Percentiles rank a stretch among this genome's conserved stretches.
Conservation (phyloP, 2,797 vertebrate genomes). For the Pteropus rufus region DNA sequence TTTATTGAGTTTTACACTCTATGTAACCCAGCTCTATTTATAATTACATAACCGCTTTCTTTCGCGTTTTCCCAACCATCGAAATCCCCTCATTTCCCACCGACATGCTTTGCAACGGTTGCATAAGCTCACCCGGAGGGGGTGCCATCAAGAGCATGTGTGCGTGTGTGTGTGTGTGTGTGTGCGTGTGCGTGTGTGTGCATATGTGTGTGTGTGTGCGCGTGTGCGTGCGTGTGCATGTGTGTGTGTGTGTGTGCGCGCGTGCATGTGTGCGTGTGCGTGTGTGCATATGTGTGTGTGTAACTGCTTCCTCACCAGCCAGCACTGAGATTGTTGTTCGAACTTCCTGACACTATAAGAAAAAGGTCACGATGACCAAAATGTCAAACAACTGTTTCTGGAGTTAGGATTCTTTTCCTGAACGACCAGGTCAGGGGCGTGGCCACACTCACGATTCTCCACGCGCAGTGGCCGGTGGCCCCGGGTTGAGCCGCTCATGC, state of each 20-base stretch:
- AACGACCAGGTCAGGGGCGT: not conserved
- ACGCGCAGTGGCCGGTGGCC: rapidly evolving
- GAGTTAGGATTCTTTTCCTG: not conserved
- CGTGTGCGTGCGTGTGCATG: no score
- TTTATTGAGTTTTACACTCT: not conserved
- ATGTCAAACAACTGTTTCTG: rapidly evolving
- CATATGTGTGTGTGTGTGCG: no score
- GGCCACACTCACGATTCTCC: not conserved
- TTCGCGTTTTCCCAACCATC: not conserved
- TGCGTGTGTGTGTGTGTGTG: no score
- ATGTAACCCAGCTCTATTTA: not conserved
- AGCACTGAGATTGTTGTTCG: rapidly evolving
- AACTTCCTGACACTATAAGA: not conserved
- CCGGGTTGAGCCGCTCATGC: not conserved
- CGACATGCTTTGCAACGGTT: rapidly evolving
- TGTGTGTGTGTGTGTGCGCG: no score
- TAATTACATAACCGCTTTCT: not conserved
- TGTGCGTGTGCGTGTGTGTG: no score
- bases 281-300: no score
- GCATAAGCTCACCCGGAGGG: not conserved
- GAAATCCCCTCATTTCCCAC: not conserved
- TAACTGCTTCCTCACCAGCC: rapidly evolving
- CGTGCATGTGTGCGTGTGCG: no score
- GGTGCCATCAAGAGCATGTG: no score
- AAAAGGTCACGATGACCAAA: rapidly evolving